phyloP scores from a whole-genome alignment of 2,888 invertebrate genomes.

The Drosophila neoperkinsi region DNA sequence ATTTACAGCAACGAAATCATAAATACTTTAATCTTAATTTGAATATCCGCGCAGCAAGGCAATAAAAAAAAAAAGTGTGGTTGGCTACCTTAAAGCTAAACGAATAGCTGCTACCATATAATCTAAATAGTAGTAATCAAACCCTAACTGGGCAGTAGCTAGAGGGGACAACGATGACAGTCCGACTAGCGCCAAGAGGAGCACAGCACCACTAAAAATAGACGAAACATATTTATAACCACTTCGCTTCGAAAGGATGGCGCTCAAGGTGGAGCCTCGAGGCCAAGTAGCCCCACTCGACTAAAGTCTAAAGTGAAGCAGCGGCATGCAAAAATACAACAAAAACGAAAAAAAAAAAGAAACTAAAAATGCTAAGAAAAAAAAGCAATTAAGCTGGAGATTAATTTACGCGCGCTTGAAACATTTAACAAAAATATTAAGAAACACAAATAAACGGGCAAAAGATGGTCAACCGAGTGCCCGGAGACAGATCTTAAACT shows the following conservation, averaged over 20 bases:
- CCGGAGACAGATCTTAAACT: slow-evolving; percentile 44
- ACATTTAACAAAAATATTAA: slow-evolving; percentile 80
- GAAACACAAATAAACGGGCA: slow-evolving; percentile 67
- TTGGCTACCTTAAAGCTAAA: slow-evolving; percentile 10
- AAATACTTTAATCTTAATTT: slow-evolving; percentile 28
- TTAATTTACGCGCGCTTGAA: slow-evolving; percentile 78
- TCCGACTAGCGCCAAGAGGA: slow-evolving; percentile 25
- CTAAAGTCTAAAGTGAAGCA: slow-evolving; percentile 13
- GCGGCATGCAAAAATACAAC: slow-evolving; percentile 30
- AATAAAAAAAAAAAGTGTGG: slow-evolving; percentile 3
- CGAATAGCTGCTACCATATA: slow-evolving; percentile 36
- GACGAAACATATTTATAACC: slow-evolving; percentile 64
- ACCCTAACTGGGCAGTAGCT: slow-evolving; percentile 18
- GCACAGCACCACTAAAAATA: slow-evolving; percentile 58
- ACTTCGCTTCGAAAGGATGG: slow-evolving; percentile 38
- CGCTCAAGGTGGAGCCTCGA: slow-evolving; percentile 38
- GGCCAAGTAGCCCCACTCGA: slow-evolving; percentile 48
- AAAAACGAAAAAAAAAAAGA: slow-evolving; percentile 34
- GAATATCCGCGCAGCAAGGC: slow-evolving; percentile 5
- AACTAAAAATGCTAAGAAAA: slow-evolving; percentile 35
- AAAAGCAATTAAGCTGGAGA: slow-evolving; percentile 82
- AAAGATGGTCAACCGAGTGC: slow-evolving; percentile 16
- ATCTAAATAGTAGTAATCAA: slow-evolving; percentile 40
- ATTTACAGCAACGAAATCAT: slow-evolving; percentile 5
- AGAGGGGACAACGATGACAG: slow-evolving; percentile 39